These are phyloP conservation scores for Aethes cnicana DNA, from an alignment of 2,888 invertebrate genomes.

Conservation along the genomic window DNA sequence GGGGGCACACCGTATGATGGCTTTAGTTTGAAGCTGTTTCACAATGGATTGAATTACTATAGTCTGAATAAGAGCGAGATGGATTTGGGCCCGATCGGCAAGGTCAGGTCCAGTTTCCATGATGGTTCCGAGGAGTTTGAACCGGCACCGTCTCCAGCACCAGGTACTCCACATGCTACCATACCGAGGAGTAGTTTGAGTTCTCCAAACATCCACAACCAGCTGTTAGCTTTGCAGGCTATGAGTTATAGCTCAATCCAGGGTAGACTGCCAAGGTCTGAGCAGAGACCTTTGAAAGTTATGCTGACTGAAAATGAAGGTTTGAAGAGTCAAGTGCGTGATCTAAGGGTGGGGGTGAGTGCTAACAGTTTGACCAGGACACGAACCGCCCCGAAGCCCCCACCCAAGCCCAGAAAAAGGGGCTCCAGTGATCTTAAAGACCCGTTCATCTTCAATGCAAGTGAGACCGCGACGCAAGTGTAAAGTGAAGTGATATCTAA, in stretches of 20 bases:
- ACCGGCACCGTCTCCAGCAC: conserved; percentile 76
- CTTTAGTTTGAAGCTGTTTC: conserved; percentile 91
- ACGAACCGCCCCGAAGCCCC: conserved; percentile 87
- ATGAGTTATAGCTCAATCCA: conserved; percentile 53
- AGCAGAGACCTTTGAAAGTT: conserved; percentile 64
- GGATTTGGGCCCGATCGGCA: conserved; percentile 79
- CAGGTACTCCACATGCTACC: conserved; percentile 74
- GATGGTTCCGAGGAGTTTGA: conserved; percentile 75
- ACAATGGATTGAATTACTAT: conserved; percentile 88
- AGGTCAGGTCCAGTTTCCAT: conserved; percentile 71
- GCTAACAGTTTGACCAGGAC: conserved; percentile 61
- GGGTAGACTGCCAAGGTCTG: conserved; percentile 48
- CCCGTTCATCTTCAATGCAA: conserved; percentile 90
- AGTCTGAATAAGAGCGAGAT: conserved; percentile 88
- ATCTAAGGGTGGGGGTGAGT: conserved; percentile 59
- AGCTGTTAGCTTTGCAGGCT: conserved; percentile 69
- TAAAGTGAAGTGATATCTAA: conserved; percentile 56
- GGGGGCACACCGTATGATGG: conserved; percentile 87
- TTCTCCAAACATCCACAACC: conserved; percentile 78
- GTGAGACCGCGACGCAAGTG: conserved; percentile 94
- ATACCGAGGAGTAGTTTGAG: conserved; percentile 76
- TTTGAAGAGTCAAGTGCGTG: conserved; percentile 51
- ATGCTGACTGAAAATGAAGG: conserved; percentile 64
- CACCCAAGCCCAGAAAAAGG: conserved; percentile 90
- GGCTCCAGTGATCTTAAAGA: conserved; percentile 84